phyloP scores from a whole-genome alignment of 2,113 vertebrate genomes.

The Panthera leo region DNA sequence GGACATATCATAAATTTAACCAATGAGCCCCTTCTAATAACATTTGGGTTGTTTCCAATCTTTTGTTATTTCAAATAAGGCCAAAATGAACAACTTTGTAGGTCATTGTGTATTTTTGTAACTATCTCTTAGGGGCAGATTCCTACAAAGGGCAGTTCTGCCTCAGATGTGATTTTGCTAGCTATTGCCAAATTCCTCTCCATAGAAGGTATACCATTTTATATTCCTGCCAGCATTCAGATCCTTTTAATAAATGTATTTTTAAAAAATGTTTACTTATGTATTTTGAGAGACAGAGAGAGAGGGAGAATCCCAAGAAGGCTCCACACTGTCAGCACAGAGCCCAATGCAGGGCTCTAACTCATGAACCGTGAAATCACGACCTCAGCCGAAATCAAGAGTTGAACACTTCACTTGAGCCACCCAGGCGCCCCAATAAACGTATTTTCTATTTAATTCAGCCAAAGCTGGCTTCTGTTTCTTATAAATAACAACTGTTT shows the following conservation, averaged over 20 bases:
- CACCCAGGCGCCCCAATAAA: background rate
- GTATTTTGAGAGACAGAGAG: no score
- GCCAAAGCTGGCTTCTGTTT: background rate
- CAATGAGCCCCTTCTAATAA: background rate
- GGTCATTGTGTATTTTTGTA: background rate
- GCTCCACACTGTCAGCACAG: no score
- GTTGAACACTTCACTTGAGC: no score
- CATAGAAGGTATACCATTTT: background rate
- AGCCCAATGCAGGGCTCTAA: no score
- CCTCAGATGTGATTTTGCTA: background rate
- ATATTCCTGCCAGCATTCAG: background rate
- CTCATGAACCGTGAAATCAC: no score
- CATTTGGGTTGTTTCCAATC: background rate
- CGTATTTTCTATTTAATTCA: conserved; percentile 18
- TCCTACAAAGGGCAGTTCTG: background rate
- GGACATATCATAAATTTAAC: background rate
- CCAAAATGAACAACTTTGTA: background rate
- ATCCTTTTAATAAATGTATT: background rate
- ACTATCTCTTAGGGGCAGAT: background rate
- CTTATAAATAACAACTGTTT: background rate
- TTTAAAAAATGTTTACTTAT: background rate
- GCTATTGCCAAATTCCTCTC: background rate
- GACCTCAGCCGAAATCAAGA: no score
- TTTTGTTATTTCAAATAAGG: conserved; percentile 11
- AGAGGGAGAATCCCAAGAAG: no score